Evolutionary conservation across 2,888 invertebrate genomes (phyloP).

Genomic region (Melolontha melolontha): DNA sequence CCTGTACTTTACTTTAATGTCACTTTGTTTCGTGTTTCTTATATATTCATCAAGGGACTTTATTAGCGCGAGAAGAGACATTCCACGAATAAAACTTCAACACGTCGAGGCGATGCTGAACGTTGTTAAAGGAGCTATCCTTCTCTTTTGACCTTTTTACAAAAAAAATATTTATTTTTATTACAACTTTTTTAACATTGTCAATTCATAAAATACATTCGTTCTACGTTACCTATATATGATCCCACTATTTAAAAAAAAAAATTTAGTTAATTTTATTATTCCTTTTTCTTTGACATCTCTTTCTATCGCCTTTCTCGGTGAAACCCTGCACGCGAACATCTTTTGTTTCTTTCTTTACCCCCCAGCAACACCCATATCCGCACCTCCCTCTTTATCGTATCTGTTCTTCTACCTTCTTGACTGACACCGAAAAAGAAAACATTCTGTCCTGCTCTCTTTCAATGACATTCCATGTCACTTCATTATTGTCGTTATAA

Average conservation of each 20-base stretch:
- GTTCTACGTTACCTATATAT: too few relatives aligned
- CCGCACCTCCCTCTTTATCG: constrained; percentile 23
- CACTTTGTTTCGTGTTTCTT: constrained; percentile 65
- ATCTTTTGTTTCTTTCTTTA: too few relatives aligned
- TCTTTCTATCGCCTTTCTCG: constrained; percentile 11
- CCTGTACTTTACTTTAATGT: constrained; percentile 62
- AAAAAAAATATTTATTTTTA: too few relatives aligned
- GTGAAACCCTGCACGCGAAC: too few relatives aligned
- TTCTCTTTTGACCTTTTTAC: too few relatives aligned
- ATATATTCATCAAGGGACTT: constrained; percentile 65
- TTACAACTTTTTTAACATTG: too few relatives aligned
- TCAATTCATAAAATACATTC: too few relatives aligned
- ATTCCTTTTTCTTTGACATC: too few relatives aligned
- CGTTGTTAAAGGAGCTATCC: background rate
- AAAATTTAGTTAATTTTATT: too few relatives aligned
- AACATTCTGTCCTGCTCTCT: constrained; percentile 21
- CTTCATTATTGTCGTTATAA: constrained; percentile 61
- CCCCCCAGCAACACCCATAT: constrained; percentile 17
- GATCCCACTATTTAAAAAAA: too few relatives aligned
- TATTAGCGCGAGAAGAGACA: constrained; percentile 56
- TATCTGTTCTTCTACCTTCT: constrained; percentile 32
- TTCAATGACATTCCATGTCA: constrained; percentile 52
- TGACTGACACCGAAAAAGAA: background rate
- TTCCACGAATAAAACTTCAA: constrained; percentile 47
- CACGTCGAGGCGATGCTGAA: constrained; percentile 22